Evolutionary conservation across 1,140 invertebrate genomes (phyloP), one percentile per base, ranked within the genome.

Genomic region (Holcopasites calliopsidis): DNA sequence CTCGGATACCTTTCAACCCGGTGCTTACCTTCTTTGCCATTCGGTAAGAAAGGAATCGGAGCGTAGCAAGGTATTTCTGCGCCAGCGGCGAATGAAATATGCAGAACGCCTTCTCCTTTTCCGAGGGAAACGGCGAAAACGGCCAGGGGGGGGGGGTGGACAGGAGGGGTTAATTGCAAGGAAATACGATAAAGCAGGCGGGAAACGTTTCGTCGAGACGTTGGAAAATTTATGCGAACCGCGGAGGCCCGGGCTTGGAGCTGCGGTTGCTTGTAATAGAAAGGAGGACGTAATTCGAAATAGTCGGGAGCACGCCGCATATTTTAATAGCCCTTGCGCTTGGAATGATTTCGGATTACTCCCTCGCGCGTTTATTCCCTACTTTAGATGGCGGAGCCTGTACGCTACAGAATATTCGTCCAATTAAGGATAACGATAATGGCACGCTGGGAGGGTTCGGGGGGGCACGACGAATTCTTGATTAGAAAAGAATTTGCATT

Each of bases 401-500:
- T n/a, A n/a, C n/a, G n/a, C n/a, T n/a, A n/a, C n/a, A n/a, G n/a
- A n/a, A n/a, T n/a, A n/a, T n/a, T n/a, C n/a, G n/a, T n/a, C n/a
- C n/a, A n/a, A n/a, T n/a, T n/a, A n/a, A n/a, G n/a, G n/a, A n/a
- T n/a, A n/a, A n/a, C n/a, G n/a, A n/a, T 4, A 21, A 44, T 8
- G 58, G 38, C 13, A 28, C 8, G 38, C 8, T 16, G 16, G 13
- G 16, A 31, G n/a, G 23, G 31, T 44, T 11, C 38, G 31, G 31
- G 49, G 16, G n/a, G 26, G 49, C 8, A 66, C 52, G 26, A 79
- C 50, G 62, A 80, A 58, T 26, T 38, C 49, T 33, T 33, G 75
- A 52, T 73, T 86, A 82, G 60, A 86, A 86, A 86, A 84, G 78
- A 78, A 86, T 76, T 87, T 80, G 83, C 85, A 80, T 84, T 85